Evolutionary conservation across 2,113 vertebrate genomes (phyloP), one percentile per base, ranked within the genome.

Genomic region (Spermophilus dauricus): DNA sequence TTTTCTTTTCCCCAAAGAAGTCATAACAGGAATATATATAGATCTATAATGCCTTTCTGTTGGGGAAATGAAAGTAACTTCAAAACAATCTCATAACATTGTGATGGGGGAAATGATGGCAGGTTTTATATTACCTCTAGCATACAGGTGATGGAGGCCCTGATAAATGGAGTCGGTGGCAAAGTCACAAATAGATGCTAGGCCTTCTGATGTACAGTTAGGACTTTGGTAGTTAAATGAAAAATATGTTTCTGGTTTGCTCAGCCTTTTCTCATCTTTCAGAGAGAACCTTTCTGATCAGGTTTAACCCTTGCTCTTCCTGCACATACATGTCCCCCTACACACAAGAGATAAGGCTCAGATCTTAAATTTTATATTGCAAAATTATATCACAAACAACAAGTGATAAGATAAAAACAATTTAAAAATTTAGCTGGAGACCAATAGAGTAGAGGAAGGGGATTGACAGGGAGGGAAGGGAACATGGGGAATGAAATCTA

Each of bases 21-120:
- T 97, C 89, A 90, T 96, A 98, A 92, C 81, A 95, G 83, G 96
- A 96, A 89, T 98, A 95, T 96, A 95, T 82, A 97, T 65, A 96
- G 94, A 96, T 96, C 95, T 97, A 56, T 97, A 97, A 95, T 96
- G 94, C 95, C 78, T 97, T 95, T 98, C 95, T 97, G 95, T 94
- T 96, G 96, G 96, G 90, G 84, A 95, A 95, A 97, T 96, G 94
- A 92, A 97, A 96, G 96, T 96, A 97, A 87, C 96, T 97, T 95
- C 97, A 92, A 97, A 96, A 96, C 96, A 97, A 96, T 97, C 86
- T 98, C 92, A 88, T 97, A 97, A 97, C 95, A 92, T 69, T 96
- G 80, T 78, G 97, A 95, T 97, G 97, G 96, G 97, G 56, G 48
- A 96, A 97, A 97, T 96, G 92, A 92, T 98, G 97, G 96, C 80